A percentile compares a stretch with the other conserved stretches of the same genome.
phyloP scores from a whole-genome alignment of 2,797 vertebrate genomes.

The Hypotaenidia okinawae region DNA sequence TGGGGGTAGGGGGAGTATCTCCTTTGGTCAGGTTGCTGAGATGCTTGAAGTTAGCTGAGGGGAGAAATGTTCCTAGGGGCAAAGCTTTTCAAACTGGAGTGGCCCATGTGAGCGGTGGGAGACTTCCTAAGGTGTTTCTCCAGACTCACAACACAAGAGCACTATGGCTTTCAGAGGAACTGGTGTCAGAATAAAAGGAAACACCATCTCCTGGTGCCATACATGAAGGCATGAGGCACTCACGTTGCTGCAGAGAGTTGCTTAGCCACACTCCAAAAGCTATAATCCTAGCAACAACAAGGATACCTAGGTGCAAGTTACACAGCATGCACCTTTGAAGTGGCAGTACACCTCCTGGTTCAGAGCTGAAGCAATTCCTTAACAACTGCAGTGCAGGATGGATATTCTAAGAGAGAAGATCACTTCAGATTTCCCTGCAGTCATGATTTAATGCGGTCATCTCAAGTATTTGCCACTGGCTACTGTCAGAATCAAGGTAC shows the following conservation, averaged over 20 bases:
- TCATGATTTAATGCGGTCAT: slow-evolving; percentile 47
- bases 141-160: not conserved
- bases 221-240: not conserved
- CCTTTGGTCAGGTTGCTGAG: not conserved
- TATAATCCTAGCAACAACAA: not conserved
- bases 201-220: not conserved
- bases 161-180: not conserved
- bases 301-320: not conserved
- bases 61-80: not conserved
- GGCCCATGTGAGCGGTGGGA: not conserved
- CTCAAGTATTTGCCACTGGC: slow-evolving; percentile 58
- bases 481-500: slow-evolving; percentile 43
- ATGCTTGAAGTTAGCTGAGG: not conserved
- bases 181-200: not conserved
- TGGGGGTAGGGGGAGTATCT: not conserved
- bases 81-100: not conserved
- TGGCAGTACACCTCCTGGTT: not conserved
- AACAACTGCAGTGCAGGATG: not conserved
- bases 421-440: slow-evolving; percentile 1
- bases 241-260: not conserved
- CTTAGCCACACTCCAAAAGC: not conserved
- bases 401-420: not conserved
- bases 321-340: accelerated
- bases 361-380: not conserved
- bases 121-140: not conserved